Percentiles rank a stretch among this genome's conserved stretches.
These are phyloP conservation scores for Rhincodon typus DNA, from an alignment of 2,797 vertebrate species.

Conservation along the genomic window DNA sequence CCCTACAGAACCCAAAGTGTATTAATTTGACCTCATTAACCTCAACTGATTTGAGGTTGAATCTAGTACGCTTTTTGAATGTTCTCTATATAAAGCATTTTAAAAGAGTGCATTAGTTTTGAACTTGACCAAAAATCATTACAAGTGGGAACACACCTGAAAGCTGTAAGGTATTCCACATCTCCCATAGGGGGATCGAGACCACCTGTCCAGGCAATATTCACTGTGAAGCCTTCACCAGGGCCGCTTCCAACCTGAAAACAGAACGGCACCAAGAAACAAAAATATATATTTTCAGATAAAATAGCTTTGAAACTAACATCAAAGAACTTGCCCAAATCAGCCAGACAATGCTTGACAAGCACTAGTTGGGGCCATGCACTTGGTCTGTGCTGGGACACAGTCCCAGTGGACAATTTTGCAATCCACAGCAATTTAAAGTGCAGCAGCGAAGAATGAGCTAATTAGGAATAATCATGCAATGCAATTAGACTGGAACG, in stretches of 20 bases:
- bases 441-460: constrained; percentile 67
- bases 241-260: constrained; percentile 58
- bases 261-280: constrained; percentile 47
- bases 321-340: constrained; percentile 66
- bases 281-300: constrained; percentile 48
- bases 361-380: constrained; percentile 59
- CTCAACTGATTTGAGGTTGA: not conserved
- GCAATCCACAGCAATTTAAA: constrained; percentile 75
- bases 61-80: not conserved
- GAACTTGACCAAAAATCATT: not conserved
- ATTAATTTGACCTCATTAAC: not conserved
- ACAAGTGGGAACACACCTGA: constrained; percentile 55
- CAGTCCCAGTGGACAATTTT: constrained; percentile 65
- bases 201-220: constrained; percentile 75
- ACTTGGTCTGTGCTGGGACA: constrained; percentile 58
- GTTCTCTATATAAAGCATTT: not conserved
- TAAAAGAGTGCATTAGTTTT: constrained; percentile 4
- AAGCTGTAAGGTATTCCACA: constrained; percentile 62
- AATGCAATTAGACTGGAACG: constrained; percentile 67
- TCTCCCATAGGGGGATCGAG: constrained; percentile 61
- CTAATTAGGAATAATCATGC: constrained; percentile 77
- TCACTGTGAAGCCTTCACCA: constrained; percentile 62
- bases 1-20: not conserved
- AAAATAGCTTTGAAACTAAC: constrained; percentile 58
- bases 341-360: constrained; percentile 58